Evolutionary conservation across 1,140 invertebrate genomes (phyloP), one percentile per base, ranked within the genome.

Genomic region (Temnothorax curvispinosus): DNA sequence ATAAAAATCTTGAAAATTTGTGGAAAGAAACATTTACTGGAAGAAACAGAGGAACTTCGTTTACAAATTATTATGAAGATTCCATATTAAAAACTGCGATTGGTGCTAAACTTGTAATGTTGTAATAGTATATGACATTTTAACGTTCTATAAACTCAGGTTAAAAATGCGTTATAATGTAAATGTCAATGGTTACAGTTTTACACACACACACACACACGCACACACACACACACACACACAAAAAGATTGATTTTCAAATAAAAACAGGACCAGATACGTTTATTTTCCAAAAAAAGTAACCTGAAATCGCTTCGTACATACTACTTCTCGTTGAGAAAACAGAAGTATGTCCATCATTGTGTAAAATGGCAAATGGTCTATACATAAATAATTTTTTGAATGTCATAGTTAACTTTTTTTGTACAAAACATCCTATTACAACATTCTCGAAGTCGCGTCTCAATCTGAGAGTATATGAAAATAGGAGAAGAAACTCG

Each of bases 81-180:
- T 9, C 71, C 0, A 74, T 74, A 3, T 74, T 74, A 74, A 74
- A 74, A 56, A 74, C 32, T 54, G 35, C 50, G 2, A 74, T 38
- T 56, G 71, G 50, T 54, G 27, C 27, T 8, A 3, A 3, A 35
- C 15, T 72, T 13, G 21, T 71, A 71, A 50, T 27, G 11, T 27
- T 27, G 27, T 27, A 32, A 27, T 32, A 71, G 27, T 11, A 50
- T 0, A 27, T 27, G 18, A 52, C 0, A 52, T 71, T 52, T 15
- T 69, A 69, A 47, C 41, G 41, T 71, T 52, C 15, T 52, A 18
- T 52, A 52, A 27, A 71, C 47, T 50, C 32, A 71, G 1, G 7
- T 71, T 5, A 32, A 15, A 69, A 50, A 52, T 71, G 27, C 27
- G 21, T 21, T 21, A 21, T 21, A 21, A 21, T 21, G 21, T 21